Base-by-base conservation (phyloP, 2,797 vertebrate genomes). In the Hypotaenidia okinawae region DNA sequence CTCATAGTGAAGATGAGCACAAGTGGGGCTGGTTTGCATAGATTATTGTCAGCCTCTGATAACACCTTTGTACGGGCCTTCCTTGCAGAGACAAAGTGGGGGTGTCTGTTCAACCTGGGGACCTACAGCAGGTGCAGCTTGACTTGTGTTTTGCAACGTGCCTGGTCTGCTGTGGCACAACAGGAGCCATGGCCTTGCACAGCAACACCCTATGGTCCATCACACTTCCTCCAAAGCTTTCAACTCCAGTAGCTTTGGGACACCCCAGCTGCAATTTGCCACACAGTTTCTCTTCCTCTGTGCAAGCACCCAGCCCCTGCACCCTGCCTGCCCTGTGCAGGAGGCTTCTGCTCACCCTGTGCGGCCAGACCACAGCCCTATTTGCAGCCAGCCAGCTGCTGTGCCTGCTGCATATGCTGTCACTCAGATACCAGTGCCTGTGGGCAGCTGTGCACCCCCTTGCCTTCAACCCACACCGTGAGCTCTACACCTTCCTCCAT, bases 121-220 rank as follows among this genome's bases (percentile, higher is more conserved):
- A 3, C 27, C 17, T 32, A 6, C 16, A 61, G 51, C 27, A 23
- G 6, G 1, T 19, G 39, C 62, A 67, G 59, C 16, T 24, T 7
- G 2, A 1, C 55, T 19, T 7, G 39, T 1, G 2, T 3, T 61
- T 30, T 68, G 59, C 55, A 17, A 0, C 0, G 19, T 15, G 2
- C 21, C 16, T 0, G 1, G 1, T 19, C 39, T 45, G 32, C 66
- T 68, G 89, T 33, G 15, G 57, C 59, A 14, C 32, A 25, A 7
- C 51, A 11, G 16, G 14, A 68, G 25, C 7, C 16, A 9, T 0
- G 1, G n/a, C 35, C 37, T 45, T 1, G 0, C n/a, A 2, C 37
- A 59, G 59, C 22, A 67, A 7, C 13, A 5, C 9, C 16, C 59
- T 61, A 0, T 1, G 52, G 23, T 5, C 61, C 83, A 7, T 30